Evolutionary conservation across 2,797 vertebrate species (phyloP).

Genomic region (Hemibagrus guttatus): DNA sequence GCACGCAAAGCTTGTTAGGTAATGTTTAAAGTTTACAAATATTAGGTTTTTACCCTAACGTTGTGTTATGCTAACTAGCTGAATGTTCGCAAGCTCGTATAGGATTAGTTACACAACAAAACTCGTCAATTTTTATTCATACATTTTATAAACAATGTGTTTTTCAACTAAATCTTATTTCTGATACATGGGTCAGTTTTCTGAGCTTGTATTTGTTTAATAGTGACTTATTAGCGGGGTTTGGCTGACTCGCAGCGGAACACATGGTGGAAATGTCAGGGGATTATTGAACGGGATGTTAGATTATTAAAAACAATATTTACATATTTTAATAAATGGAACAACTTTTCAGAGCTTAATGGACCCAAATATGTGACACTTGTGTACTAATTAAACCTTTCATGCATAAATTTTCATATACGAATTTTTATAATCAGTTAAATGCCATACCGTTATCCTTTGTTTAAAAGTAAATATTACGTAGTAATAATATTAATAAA

Average conservation of each 20-base stretch:
- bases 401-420: neutral
- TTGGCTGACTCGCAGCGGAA: too few species aligned
- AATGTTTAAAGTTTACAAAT: neutral
- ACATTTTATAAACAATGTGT: too few species aligned
- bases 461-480: neutral
- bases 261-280: constrained; percentile 4
- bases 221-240: neutral
- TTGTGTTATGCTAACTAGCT: neutral
- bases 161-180: too few species aligned
- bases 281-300: neutral
- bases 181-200: neutral
- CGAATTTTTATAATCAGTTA: neutral
- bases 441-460: too few species aligned
- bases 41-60: neutral
- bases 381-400: neutral
- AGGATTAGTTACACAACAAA: neutral
- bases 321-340: neutral
- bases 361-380: neutral
- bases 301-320: neutral
- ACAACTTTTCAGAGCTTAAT: neutral
- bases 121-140: neutral
- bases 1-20: too few species aligned
- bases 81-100: neutral
- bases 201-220: too few species aligned
- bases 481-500: too few species aligned